Evolutionary conservation across 2,113 vertebrate genomes (phyloP).

Genomic region (Excalfactoria chinensis): DNA sequence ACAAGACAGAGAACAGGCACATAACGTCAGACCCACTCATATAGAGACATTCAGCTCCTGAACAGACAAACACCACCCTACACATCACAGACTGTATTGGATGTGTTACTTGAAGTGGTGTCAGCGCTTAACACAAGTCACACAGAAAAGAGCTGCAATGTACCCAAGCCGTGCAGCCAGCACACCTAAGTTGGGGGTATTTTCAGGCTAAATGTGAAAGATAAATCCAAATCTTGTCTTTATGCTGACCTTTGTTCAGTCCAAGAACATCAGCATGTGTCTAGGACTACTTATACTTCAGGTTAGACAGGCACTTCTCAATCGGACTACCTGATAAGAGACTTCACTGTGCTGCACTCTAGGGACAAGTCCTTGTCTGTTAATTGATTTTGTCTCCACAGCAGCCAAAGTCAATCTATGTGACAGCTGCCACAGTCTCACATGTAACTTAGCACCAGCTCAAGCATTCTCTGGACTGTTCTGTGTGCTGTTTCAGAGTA

Average conservation of each 20-base stretch:
- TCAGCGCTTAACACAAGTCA: neutral
- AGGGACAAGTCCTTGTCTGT: neutral
- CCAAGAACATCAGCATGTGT: neutral
- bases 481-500: neutral
- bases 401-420: neutral
- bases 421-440: neutral
- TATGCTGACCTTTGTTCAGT: neutral
- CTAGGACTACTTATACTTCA: neutral
- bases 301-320: neutral
- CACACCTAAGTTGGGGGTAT: neutral
- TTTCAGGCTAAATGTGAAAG: neutral
- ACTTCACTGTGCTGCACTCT: neutral
- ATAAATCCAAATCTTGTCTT: neutral
- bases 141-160: neutral
- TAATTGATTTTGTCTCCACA: neutral
- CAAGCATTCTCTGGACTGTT: neutral
- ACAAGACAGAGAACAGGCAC: neutral
- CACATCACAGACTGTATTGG: accelerated
- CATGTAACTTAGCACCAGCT: neutral
- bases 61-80: neutral
- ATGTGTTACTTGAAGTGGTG: accelerated
- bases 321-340: neutral
- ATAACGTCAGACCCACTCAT: neutral
- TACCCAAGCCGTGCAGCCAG: neutral
- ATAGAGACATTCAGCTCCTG: neutral